A percentile compares a stretch with the other conserved stretches of the same genome.
phyloP scores from a whole-genome alignment of 2,888 invertebrate genomes.

The Diadromus collaris region DNA sequence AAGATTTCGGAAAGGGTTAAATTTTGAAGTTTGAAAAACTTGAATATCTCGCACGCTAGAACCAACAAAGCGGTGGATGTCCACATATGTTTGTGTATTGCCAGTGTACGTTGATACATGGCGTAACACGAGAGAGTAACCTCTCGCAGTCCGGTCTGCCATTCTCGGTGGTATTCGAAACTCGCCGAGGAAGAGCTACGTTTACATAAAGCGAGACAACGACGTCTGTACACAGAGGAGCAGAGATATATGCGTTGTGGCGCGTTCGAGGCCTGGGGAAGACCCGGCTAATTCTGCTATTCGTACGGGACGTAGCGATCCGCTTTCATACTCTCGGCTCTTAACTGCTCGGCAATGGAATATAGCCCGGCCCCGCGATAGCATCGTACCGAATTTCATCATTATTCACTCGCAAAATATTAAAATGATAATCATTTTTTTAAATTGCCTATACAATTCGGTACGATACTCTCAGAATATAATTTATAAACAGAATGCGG shows the following conservation, averaged over 20 bases:
- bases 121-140: conserved; percentile 24
- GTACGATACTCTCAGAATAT: background rate
- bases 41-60: background rate
- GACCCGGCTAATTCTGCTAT: conserved; percentile 75
- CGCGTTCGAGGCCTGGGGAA: conserved; percentile 72
- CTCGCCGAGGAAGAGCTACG: conserved; percentile 47
- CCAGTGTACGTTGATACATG: conserved; percentile 26
- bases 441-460: background rate
- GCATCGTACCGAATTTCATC: conserved; percentile 46
- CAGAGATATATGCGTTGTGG: conserved; percentile 52
- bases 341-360: conserved; percentile 38
- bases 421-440: background rate
- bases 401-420: background rate
- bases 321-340: conserved; percentile 50
- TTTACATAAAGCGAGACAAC: conserved; percentile 61
- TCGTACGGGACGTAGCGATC: conserved; percentile 53
- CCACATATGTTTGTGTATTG: background rate
- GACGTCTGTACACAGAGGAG: conserved; percentile 41
- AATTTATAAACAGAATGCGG: background rate
- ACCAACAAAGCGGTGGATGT: background rate
- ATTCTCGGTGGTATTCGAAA: conserved; percentile 36
- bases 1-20: background rate
- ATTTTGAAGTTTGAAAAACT: background rate
- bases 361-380: conserved; percentile 34
- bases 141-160: conserved; percentile 39